Evolutionary conservation across 2,113 vertebrate genomes (phyloP).

Genomic region (Oplegnathus fasciatus): DNA sequence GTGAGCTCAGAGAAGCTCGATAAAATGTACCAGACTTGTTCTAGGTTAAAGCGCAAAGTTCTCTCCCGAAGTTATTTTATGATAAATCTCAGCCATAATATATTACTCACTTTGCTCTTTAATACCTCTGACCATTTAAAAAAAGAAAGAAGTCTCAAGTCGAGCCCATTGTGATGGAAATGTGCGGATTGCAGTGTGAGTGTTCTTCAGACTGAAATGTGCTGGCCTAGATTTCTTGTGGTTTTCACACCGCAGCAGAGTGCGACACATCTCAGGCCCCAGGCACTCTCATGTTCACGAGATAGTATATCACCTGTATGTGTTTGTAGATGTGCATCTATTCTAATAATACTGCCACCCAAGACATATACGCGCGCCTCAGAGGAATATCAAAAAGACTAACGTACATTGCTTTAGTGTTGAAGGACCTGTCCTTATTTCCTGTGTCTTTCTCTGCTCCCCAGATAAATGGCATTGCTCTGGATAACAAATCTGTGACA

Average conservation of each 20-base stretch:
- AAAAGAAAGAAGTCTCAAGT: conserved; percentile 12
- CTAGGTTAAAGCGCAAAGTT: conserved; percentile 17
- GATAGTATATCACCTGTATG: conserved; percentile 41
- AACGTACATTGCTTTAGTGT: conserved; percentile 6
- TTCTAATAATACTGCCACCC: conserved; percentile 11
- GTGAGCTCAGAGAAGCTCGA: background rate
- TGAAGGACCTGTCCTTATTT: conserved; percentile 66
- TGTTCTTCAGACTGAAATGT: conserved; percentile 49
- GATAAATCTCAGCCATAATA: conserved; percentile 28
- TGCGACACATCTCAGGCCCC: conserved; percentile 12
- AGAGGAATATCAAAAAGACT: conserved; percentile 26
- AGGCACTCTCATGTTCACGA: conserved; percentile 24
- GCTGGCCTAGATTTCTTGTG: conserved; percentile 68
- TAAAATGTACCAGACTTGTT: conserved; percentile 25
- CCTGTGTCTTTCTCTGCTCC: conserved; percentile 45
- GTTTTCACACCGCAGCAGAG: conserved; percentile 15
- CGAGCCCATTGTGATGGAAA: conserved; percentile 57
- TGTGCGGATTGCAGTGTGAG: conserved; percentile 42
- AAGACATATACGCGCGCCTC: background rate
- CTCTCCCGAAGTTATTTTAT: conserved; percentile 19
- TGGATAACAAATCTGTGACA: conserved; percentile 97
- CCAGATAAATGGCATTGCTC: conserved; percentile 97
- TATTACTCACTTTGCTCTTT: conserved; percentile 25
- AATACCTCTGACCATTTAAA: conserved; percentile 14
- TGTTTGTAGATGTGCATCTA: conserved; percentile 38